A percentile compares a stretch with the other conserved stretches of the same genome.
phyloP scores from a whole-genome alignment of 2,888 invertebrate genomes.

The Hipparchia sbordonii region DNA sequence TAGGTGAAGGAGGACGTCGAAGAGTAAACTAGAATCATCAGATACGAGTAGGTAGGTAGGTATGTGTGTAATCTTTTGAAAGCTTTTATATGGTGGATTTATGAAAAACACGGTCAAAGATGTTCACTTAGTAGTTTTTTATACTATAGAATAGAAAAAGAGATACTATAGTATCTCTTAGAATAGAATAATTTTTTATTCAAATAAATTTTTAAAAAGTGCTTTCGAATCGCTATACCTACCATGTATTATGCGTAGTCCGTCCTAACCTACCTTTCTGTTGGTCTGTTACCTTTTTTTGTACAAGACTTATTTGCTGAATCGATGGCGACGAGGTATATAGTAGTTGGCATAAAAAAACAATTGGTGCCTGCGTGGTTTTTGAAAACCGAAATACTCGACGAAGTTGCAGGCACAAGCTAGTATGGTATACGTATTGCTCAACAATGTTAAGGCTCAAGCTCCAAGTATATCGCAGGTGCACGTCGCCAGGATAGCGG shows the following conservation, averaged over 20 bases:
- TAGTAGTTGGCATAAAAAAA: too few species aligned
- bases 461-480: slow-evolving; percentile 30
- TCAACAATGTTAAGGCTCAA: slow-evolving; percentile 19
- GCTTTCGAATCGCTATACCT: neutral
- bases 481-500: slow-evolving; percentile 39
- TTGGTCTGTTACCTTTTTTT: neutral
- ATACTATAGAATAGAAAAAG: too few species aligned
- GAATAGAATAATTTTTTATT: too few species aligned
- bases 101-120: neutral
- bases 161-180: too few species aligned
- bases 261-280: neutral
- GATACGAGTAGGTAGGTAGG: too few species aligned
- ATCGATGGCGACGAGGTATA: neutral
- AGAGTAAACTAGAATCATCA: too few species aligned
- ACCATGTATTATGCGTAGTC: neutral
- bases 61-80: too few species aligned
- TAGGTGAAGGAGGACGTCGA: too few species aligned
- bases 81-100: neutral
- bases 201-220: too few species aligned
- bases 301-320: neutral
- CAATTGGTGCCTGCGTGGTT: too few species aligned
- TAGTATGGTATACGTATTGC: neutral
- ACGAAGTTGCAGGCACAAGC: neutral
- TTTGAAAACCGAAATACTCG: neutral
- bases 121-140: too few species aligned